Percentiles rank a stretch among this genome's conserved stretches.
phyloP scores from a whole-genome alignment of 2,888 invertebrate species.

The Phyllotreta striolata region DNA sequence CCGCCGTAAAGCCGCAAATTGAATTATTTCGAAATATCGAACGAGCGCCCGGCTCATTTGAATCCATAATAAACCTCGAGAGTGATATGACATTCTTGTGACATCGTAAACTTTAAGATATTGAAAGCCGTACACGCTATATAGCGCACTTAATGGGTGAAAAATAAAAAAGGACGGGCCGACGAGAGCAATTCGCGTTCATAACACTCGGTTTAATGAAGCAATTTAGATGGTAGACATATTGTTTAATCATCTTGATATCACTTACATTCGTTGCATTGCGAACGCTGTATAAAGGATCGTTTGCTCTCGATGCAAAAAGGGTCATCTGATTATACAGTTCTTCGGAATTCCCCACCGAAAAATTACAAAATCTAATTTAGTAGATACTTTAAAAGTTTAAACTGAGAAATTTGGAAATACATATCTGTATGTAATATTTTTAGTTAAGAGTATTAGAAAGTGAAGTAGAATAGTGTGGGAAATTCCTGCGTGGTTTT shows the following conservation, averaged over 20 bases:
- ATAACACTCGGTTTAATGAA: slow-evolving; percentile 54
- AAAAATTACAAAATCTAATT: too few species aligned
- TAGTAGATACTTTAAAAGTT: too few species aligned
- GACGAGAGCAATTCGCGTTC: slow-evolving; percentile 43
- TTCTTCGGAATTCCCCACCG: too few species aligned
- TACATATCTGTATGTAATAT: too few species aligned
- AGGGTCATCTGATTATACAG: too few species aligned
- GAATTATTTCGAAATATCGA: slow-evolving; percentile 54
- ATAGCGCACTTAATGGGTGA: slow-evolving; percentile 54
- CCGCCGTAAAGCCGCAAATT: slow-evolving; percentile 55
- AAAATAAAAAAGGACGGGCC: slow-evolving; percentile 38
- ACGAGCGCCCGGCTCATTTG: slow-evolving; percentile 51
- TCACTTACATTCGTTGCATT: slow-evolving; percentile 24
- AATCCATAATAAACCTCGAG: slow-evolving; percentile 55
- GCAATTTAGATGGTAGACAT: slow-evolving; percentile 59
- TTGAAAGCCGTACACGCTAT: slow-evolving; percentile 55
- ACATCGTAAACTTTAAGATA: slow-evolving; percentile 60
- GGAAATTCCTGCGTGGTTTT: too few species aligned
- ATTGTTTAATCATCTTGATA: slow-evolving; percentile 49
- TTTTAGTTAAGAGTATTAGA: too few species aligned
- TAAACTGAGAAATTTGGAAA: too few species aligned
- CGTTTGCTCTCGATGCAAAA: too few species aligned
- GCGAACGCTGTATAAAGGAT: too few species aligned
- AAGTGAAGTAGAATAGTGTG: too few species aligned
- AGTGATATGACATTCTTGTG: slow-evolving; percentile 61